These are phyloP conservation scores for Ailurus styani DNA, from an alignment of 2,113 vertebrate genomes.

Conservation along the genomic window DNA sequence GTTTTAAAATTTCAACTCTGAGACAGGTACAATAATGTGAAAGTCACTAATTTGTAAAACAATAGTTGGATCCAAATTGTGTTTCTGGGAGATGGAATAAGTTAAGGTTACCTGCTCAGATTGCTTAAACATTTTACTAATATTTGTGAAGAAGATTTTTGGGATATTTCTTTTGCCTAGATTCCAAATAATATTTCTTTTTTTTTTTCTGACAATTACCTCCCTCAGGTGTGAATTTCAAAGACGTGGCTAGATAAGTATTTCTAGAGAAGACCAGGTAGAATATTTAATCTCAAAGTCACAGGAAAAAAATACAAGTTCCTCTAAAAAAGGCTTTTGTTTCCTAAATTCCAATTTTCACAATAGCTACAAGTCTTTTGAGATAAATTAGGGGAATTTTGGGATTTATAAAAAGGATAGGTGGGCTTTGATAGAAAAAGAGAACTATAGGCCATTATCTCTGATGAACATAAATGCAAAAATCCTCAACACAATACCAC, in stretches of 20 bases:
- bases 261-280: background rate
- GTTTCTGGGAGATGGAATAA: background rate
- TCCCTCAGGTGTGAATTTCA: background rate
- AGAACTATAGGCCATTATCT: background rate
- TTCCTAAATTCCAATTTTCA: background rate
- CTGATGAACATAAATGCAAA: background rate
- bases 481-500: background rate
- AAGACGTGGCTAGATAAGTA: background rate
- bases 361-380: background rate
- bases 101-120: background rate
- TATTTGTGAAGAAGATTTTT: background rate
- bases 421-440: background rate
- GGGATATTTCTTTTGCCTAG: background rate
- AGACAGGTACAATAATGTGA: background rate
- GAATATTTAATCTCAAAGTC: background rate
- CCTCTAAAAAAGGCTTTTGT: background rate
- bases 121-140: background rate
- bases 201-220: background rate
- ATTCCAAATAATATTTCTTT: background rate
- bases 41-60: background rate
- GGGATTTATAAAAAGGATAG: background rate
- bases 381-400: background rate
- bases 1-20: background rate
- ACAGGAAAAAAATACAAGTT: background rate
- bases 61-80: background rate